Evolutionary conservation across 2,113 vertebrate genomes (phyloP).

Genomic region (Symphodus melops): DNA sequence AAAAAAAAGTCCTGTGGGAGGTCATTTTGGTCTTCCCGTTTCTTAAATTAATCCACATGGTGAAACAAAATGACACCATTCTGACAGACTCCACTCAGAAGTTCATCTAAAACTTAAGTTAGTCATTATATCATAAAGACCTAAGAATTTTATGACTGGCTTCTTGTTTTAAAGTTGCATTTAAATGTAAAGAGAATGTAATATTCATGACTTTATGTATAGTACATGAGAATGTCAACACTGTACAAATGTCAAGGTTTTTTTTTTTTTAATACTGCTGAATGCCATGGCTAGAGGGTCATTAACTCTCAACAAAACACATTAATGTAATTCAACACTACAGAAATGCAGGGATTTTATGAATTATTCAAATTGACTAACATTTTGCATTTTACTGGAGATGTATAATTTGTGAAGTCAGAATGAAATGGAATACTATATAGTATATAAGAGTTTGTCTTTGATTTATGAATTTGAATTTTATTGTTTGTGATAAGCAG

Average conservation of each 20-base stretch:
- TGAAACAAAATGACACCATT: no score
- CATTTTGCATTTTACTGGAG: no score
- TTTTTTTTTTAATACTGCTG: not conserved
- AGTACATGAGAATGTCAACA: not conserved
- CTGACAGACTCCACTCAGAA: no score
- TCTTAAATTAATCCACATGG: no score
- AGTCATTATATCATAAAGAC: no score
- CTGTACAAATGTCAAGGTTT: not conserved
- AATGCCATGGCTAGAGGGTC: not conserved
- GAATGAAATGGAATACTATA: no score
- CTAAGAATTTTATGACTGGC: not conserved
- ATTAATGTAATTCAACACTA: conserved; percentile 1
- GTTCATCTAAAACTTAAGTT: no score
- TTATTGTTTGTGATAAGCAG: no score
- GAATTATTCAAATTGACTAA: no score
- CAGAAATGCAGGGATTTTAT: not conserved
- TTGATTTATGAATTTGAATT: no score
- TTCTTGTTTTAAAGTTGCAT: not conserved
- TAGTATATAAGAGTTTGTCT: no score
- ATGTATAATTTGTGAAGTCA: no score
- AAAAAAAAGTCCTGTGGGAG: not conserved
- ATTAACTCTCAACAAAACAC: not conserved
- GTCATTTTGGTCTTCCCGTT: not conserved
- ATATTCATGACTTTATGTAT: not conserved
- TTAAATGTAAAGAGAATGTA: not conserved